phyloP scores from a whole-genome alignment of 2,797 vertebrate species.

The Sebastes hopkinsi region DNA sequence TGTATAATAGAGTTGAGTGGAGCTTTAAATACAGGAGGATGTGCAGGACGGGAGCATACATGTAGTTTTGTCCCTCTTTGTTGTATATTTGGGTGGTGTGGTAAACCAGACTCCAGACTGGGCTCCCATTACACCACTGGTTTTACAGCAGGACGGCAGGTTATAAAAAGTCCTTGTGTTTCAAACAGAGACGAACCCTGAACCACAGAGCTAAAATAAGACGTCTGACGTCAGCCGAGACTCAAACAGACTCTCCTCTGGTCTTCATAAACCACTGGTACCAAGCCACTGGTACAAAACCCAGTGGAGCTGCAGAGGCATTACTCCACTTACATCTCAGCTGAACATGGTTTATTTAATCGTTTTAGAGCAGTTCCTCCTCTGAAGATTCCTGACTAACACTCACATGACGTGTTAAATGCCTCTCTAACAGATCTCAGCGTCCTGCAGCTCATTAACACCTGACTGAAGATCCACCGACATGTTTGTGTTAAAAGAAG shows the following conservation, averaged over 20 bases:
- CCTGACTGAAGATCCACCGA: neutral
- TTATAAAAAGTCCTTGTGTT: conserved; percentile 5
- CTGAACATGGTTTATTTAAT: too few species aligned
- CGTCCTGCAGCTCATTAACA: neutral
- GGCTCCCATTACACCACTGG: neutral
- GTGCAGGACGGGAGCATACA: neutral
- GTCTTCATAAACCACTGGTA: neutral
- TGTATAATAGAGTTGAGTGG: neutral
- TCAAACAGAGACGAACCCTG: neutral
- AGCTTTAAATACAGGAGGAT: neutral
- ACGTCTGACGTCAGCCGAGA: neutral
- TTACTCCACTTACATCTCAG: neutral
- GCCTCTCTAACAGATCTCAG: neutral
- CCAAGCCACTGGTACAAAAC: too few species aligned
- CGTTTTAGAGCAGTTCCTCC: neutral
- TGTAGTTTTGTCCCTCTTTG: neutral
- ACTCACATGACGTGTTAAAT: neutral
- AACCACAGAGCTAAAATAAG: conserved; percentile 9
- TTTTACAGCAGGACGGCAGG: neutral
- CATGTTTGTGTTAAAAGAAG: neutral
- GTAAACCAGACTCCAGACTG: neutral
- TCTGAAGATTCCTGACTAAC: too few species aligned
- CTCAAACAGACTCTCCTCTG: neutral
- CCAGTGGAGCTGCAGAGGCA: neutral
- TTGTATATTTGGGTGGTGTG: neutral